Evolutionary conservation across 2,797 vertebrate species (phyloP).

Genomic region (Lophotriccus pileatus): DNA sequence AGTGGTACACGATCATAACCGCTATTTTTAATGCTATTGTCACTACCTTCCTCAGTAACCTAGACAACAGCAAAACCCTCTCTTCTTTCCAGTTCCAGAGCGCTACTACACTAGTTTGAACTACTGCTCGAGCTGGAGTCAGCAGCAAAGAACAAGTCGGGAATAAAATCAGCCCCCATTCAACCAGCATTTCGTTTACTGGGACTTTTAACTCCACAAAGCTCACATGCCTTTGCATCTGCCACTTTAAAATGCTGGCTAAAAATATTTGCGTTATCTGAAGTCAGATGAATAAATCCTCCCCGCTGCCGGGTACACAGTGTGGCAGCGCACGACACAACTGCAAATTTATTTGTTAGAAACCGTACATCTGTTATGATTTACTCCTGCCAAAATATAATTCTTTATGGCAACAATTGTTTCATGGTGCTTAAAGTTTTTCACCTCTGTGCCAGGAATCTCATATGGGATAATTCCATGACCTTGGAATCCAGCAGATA

Average conservation of each 20-base stretch:
- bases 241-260: slow-evolving; percentile 28
- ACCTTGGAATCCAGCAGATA: slow-evolving; percentile 81
- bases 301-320: background rate
- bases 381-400: slow-evolving; percentile 70
- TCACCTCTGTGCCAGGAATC: slow-evolving; percentile 76
- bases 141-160: background rate
- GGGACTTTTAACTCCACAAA: background rate
- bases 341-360: slow-evolving; percentile 64
- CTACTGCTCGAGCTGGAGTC: background rate
- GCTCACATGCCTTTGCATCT: background rate
- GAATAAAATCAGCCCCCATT: background rate
- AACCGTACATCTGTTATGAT: slow-evolving; percentile 67
- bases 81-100: slow-evolving; percentile 11
- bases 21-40: slow-evolving; percentile 33
- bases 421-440: slow-evolving; percentile 69
- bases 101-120: background rate
- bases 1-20: background rate
- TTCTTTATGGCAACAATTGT: slow-evolving; percentile 71
- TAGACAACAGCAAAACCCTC: slow-evolving; percentile 49
- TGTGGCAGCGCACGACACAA: slow-evolving; percentile 31
- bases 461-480: slow-evolving; percentile 83
- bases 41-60: slow-evolving; percentile 44
- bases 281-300: slow-evolving; percentile 39
- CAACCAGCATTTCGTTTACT: slow-evolving; percentile 15
- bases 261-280: slow-evolving; percentile 43